A percentile compares a stretch with the other conserved stretches of the same genome.
These are phyloP conservation scores for Falco berigora DNA, from an alignment of 2,797 vertebrate species.

Conservation along the genomic window DNA sequence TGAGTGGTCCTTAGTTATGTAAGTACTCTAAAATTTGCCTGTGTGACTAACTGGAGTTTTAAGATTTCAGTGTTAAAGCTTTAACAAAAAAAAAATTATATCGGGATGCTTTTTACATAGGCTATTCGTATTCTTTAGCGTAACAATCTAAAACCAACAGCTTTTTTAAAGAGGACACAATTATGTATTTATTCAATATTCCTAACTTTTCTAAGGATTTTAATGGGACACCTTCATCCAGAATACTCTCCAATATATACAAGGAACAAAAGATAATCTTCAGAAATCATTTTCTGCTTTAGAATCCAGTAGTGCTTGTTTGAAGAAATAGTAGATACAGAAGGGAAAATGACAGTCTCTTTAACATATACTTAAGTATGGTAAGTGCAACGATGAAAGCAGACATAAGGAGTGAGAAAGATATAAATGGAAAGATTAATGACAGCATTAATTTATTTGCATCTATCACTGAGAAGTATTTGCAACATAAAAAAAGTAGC, in stretches of 20 bases:
- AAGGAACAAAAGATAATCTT: conserved; percentile 17
- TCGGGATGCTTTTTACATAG: not conserved
- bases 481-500: conserved; percentile 49
- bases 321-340: conserved; percentile 51
- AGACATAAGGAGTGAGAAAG: conserved; percentile 65
- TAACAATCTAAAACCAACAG: not conserved
- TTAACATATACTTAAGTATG: conserved; percentile 64
- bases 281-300: conserved; percentile 7
- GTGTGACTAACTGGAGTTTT: not conserved
- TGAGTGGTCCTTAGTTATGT: not conserved
- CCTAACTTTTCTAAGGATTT: not conserved
- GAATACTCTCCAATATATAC: not conserved
- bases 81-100: not conserved
- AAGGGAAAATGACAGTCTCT: conserved; percentile 62
- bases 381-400: conserved; percentile 62
- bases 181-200: not conserved
- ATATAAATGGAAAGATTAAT: conserved; percentile 69
- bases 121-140: not conserved
- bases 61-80: not conserved
- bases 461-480: conserved; percentile 48
- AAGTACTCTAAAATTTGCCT: not conserved
- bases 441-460: conserved; percentile 67
- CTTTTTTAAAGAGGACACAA: not conserved
- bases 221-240: not conserved
- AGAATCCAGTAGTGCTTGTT: conserved; percentile 37